These are phyloP conservation scores for Galeruca laticollis DNA, from an alignment of 2,888 invertebrate species.

Conservation along the genomic window DNA sequence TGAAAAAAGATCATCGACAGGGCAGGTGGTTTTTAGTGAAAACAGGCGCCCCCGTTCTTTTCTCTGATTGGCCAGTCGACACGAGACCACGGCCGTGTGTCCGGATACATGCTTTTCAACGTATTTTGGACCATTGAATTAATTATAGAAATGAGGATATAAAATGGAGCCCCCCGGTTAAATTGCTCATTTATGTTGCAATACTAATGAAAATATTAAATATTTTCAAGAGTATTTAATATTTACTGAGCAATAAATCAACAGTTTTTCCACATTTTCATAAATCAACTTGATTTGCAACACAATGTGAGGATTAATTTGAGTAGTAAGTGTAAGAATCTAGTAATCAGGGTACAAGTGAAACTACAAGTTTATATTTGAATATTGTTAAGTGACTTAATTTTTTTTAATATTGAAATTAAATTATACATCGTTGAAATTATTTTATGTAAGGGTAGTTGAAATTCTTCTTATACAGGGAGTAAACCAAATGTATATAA, in stretches of 20 bases:
- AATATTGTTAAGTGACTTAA: too few relatives aligned
- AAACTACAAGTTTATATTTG: too few relatives aligned
- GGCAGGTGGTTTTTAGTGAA: constrained; percentile 63
- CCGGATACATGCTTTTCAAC: constrained; percentile 44
- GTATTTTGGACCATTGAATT: constrained; percentile 48
- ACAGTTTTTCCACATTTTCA: too few relatives aligned
- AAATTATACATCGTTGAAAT: too few relatives aligned
- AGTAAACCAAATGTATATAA: too few relatives aligned
- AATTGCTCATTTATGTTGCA: constrained; percentile 20
- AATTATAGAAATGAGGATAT: constrained; percentile 42
- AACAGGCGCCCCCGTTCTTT: constrained; percentile 60
- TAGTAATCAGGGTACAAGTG: too few relatives aligned
- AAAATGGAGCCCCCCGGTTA: constrained; percentile 34
- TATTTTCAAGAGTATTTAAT: not conserved
- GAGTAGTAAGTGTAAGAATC: too few relatives aligned
- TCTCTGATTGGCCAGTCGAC: constrained; percentile 61
- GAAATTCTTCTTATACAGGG: too few relatives aligned
- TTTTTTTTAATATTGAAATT: too few relatives aligned
- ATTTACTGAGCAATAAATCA: not conserved
- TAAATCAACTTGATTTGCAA: too few relatives aligned
- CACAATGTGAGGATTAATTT: too few relatives aligned
- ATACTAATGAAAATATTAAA: not conserved
- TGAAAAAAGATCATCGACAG: constrained; percentile 55
- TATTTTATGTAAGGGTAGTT: too few relatives aligned
- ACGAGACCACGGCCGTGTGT: constrained; percentile 58